Conservation (phyloP, 2,888 invertebrate genomes). For the Lochmaea crataegi region DNA sequence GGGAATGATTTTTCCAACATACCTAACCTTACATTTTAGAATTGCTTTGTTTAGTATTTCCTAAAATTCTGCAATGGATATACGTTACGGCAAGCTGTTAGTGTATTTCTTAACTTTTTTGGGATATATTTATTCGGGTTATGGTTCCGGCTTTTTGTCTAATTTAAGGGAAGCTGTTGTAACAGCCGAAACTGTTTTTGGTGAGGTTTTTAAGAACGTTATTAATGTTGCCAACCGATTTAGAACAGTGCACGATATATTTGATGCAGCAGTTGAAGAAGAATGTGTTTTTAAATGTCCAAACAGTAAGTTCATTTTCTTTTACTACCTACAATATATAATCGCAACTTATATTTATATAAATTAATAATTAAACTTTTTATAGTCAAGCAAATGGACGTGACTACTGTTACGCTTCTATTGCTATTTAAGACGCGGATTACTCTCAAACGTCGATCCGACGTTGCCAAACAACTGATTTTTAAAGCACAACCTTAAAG, state of each 20-base stretch:
- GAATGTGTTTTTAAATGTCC: conserved; percentile 83
- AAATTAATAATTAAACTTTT: not conserved
- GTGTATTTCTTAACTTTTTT: conserved; percentile 81
- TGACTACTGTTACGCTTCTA: not conserved
- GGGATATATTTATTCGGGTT: conserved; percentile 84
- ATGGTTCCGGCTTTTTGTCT: conserved; percentile 79
- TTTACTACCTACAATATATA: not conserved
- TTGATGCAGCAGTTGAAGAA: conserved; percentile 88
- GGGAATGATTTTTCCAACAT: not conserved
- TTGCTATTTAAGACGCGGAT: too few species aligned
- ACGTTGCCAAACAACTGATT: too few species aligned
- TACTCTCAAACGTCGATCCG: too few species aligned
- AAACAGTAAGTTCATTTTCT: conserved; percentile 67
- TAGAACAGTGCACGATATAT: conserved; percentile 81
- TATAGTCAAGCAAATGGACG: not conserved
- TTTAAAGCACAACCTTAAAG: too few species aligned
- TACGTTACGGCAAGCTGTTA: conserved; percentile 79
- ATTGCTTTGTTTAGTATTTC: not conserved
- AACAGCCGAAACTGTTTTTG: conserved; percentile 83
- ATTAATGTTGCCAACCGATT: conserved; percentile 81
- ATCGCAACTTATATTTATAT: not conserved
- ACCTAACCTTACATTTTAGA: conserved; percentile 11
- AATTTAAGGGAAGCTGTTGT: conserved; percentile 84
- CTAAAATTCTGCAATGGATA: conserved; percentile 70
- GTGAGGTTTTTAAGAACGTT: conserved; percentile 80